Percentiles rank a stretch among this genome's conserved stretches.
Conservation (phyloP, 1,140 invertebrate species). For the Mactra quadrangularis region DNA sequence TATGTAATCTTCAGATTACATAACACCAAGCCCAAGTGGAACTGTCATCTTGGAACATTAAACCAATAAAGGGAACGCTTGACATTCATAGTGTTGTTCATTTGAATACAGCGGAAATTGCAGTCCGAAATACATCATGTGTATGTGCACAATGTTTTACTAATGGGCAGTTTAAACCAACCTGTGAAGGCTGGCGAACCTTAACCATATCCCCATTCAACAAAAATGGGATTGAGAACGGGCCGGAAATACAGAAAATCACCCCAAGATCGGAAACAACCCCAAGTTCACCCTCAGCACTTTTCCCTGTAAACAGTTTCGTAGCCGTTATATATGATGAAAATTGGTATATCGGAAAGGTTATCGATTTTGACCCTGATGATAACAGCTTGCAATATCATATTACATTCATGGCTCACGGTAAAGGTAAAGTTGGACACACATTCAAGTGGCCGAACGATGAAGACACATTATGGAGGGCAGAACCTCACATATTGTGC, state of each 20-base stretch:
- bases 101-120: no score
- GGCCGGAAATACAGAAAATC: background rate
- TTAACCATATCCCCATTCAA: no score
- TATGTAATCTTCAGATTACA: no score
- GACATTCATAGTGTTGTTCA: no score
- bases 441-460: slow-evolving; percentile 34
- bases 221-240: background rate
- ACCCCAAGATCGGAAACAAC: background rate
- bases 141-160: no score
- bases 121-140: no score
- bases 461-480: background rate
- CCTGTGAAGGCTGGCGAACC: no score
- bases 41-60: no score
- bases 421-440: background rate
- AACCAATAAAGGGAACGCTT: no score
- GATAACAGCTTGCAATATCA: slow-evolving; percentile 22
- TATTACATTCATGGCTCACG: slow-evolving; percentile 1
- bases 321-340: slow-evolving; percentile 28
- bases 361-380: slow-evolving; percentile 6
- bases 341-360: slow-evolving; percentile 19
- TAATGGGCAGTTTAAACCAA: no score
- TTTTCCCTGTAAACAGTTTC: background rate
- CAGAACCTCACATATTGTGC: background rate
- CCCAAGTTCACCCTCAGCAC: background rate
- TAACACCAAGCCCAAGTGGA: no score